Evolutionary conservation across 53 echinoderm and acorn worm species (phyloP).

Genomic region (Echinometra lucunter): DNA sequence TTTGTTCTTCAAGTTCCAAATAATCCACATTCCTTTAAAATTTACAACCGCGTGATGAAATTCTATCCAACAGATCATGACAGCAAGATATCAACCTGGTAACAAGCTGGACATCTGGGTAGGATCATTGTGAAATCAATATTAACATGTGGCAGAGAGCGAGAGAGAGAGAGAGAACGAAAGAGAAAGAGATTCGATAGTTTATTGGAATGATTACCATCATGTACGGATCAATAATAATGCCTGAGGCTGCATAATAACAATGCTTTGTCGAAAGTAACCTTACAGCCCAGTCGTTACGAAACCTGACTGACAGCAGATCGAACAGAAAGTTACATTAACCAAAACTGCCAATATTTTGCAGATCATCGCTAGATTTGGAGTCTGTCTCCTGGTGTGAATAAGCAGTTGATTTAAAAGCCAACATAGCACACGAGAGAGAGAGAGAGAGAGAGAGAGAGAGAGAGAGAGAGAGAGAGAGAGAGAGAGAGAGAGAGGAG

Average conservation of each 20-base stretch:
- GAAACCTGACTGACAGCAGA: too few relatives aligned
- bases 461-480: too few relatives aligned
- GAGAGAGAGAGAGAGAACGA: too few relatives aligned
- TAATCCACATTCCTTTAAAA: not conserved
- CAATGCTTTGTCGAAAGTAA: not conserved
- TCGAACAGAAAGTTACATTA: too few relatives aligned
- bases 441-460: too few relatives aligned
- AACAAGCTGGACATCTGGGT: constrained; percentile 7
- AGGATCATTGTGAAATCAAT: not conserved
- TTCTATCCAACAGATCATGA: not conserved
- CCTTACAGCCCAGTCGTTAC: too few relatives aligned
- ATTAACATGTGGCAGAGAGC: not conserved
- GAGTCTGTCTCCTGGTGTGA: too few relatives aligned
- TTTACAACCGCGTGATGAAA: not conserved
- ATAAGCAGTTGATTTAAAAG: not conserved
- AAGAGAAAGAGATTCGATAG: not conserved
- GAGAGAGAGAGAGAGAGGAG: too few relatives aligned
- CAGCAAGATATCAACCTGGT: not conserved
- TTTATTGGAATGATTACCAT: constrained; percentile 7
- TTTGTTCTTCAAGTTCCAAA: not conserved
- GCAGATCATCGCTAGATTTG: too few relatives aligned
- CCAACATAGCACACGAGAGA: not conserved
- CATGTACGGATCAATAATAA: not conserved
- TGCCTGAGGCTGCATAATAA: not conserved
- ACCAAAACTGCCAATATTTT: too few relatives aligned